Base-by-base conservation (phyloP, 2,113 vertebrate species). In the Melanotaenia duboulayi region DNA sequence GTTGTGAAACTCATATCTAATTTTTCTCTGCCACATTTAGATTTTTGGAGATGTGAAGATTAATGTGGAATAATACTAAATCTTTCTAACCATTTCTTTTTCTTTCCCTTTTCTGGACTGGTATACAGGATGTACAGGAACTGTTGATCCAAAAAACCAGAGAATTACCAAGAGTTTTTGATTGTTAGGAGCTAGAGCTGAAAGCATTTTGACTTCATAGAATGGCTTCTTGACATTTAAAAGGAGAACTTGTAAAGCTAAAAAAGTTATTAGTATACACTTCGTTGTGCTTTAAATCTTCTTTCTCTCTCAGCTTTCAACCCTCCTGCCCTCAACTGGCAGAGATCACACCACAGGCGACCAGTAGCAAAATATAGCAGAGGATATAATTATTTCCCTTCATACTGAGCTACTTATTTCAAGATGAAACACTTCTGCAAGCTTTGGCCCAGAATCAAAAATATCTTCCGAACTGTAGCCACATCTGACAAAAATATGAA, bases 371-470 rank as follows among this genome's bases (percentile, higher is more conserved):
- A 78, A 60, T 72, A 60, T 63, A 17, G 5, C 7, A 17, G 44
- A 23, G 57, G 65, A 70, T 22, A 56, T 61, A 56, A 46, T 55
- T 60, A 20, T 11, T 2, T 32, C 20, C 28, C 65, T 40, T 59
- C 65, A 65, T 63, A 80, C 7, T 66, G 19, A 83, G 74, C 44
- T 61, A 12, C 64, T 73, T 78, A 68, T 66, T 85, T 66, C 76
- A 64, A 61, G 65, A 83, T 71, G 46, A 74, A 49, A 39, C 16
- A 59, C 74, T 79, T 72, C 25, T 54, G 12, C 22, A 65, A 79
- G 84, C 67, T 70, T 86, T 79, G 55, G 57, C 61, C 71, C 55
- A 32, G 37, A 72, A 60, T 67, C 12, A 48, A 50, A 76, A 65
- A 72, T 71, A 74, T 46, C 65, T 71, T 65, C 65, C 1, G 35